Percentiles rank a stretch among this genome's conserved stretches.
Conservation (phyloP, 1,140 invertebrate genomes). For the Archivesica marissinica region DNA sequence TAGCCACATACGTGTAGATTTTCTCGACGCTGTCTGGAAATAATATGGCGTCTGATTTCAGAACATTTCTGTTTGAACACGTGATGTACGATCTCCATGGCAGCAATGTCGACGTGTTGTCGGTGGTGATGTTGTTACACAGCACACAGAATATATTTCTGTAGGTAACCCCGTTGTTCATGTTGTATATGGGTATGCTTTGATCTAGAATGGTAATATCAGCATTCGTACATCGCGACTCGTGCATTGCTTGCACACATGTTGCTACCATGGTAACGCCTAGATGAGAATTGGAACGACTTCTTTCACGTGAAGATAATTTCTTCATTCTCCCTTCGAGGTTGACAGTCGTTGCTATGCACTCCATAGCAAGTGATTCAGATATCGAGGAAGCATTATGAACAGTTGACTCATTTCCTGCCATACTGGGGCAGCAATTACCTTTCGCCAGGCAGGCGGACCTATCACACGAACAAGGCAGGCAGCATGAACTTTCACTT, state of each 20-base stretch:
- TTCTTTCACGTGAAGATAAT: not conserved
- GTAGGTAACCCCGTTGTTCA: not conserved
- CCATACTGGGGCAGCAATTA: conserved; percentile 30
- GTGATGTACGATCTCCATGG: conserved; percentile 41
- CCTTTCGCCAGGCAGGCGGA: not conserved
- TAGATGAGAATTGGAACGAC: not conserved
- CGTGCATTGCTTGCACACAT: conserved; percentile 1
- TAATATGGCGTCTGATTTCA: conserved; percentile 32
- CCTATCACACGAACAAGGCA: conserved; percentile 31
- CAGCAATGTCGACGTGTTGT: not conserved
- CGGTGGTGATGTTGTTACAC: conserved; percentile 3
- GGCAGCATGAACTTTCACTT: not conserved
- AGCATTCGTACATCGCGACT: conserved; percentile 7
- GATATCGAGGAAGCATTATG: not conserved
- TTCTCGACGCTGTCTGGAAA: conserved; percentile 28
- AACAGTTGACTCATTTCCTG: not conserved
- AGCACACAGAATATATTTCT: conserved; percentile 43
- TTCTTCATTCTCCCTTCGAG: not conserved
- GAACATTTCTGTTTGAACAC: not conserved
- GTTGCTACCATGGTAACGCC: conserved; percentile 32
- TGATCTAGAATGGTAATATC: not conserved
- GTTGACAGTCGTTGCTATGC: not conserved
- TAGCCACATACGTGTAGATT: not conserved
- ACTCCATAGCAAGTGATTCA: not conserved
- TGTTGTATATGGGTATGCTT: conserved; percentile 12